Percentiles rank a stretch among this genome's conserved stretches.
phyloP scores from a whole-genome alignment of 2,797 vertebrate genomes.

The Antennarius maculatus region DNA sequence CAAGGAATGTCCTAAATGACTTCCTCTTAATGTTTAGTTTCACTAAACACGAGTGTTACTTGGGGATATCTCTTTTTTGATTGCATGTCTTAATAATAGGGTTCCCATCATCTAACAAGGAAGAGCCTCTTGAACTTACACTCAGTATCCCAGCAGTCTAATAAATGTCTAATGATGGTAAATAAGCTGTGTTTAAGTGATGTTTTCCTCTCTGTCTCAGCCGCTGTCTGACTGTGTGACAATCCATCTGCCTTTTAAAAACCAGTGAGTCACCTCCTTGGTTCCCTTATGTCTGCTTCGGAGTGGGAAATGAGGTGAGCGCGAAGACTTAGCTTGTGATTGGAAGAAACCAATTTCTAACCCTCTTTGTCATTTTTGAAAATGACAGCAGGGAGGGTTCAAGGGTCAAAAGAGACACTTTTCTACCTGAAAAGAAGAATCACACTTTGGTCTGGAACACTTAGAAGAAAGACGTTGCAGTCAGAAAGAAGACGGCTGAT shows the following conservation, averaged over 20 bases:
- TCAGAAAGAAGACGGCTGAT: too few species aligned
- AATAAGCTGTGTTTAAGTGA: constrained; percentile 27
- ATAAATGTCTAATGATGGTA: constrained; percentile 8
- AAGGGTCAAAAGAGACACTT: too few species aligned
- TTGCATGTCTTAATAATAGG: too few species aligned
- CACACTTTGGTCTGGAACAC: too few species aligned
- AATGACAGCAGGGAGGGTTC: not conserved
- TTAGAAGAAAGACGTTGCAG: too few species aligned
- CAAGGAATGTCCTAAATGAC: constrained; percentile 33
- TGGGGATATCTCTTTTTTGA: not conserved
- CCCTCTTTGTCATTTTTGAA: not conserved
- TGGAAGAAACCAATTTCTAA: not conserved
- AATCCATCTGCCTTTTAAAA: not conserved
- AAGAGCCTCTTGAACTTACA: constrained; percentile 2
- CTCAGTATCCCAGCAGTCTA: not conserved
- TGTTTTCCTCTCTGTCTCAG: constrained; percentile 31
- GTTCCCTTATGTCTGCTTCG: constrained; percentile 14
- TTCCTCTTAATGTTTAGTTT: constrained; percentile 36
- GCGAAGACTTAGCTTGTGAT: not conserved
- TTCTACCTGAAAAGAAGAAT: too few species aligned
- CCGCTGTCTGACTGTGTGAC: constrained; percentile 5
- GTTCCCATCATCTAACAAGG: not conserved
- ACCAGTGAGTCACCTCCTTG: constrained; percentile 10
- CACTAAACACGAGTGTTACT: constrained; percentile 1
- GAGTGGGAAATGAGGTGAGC: not conserved